phyloP scores from a whole-genome alignment of 2,888 invertebrate genomes.

The Odontocolon sp. region DNA sequence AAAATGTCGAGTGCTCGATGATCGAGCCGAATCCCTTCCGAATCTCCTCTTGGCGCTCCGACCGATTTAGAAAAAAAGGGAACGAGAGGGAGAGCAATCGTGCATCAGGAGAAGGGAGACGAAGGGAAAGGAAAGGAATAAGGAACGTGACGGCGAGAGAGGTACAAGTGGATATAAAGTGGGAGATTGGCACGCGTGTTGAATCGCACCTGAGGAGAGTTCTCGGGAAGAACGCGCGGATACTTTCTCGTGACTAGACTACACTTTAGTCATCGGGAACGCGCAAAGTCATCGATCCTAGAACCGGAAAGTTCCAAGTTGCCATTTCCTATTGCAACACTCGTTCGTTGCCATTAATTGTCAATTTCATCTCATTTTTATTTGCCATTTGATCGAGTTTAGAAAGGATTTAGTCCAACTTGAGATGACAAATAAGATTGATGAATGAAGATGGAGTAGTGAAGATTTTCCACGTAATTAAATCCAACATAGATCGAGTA shows the following conservation, averaged over 20 bases:
- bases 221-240: constrained; percentile 26
- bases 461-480: constrained; percentile 3
- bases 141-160: neutral
- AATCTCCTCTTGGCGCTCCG: constrained; percentile 48
- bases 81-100: constrained; percentile 29
- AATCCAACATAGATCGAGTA: neutral
- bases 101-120: constrained; percentile 2
- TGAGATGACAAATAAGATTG: constrained; percentile 22
- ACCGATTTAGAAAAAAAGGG: constrained; percentile 51
- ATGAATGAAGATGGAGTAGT: neutral
- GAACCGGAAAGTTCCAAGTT: neutral
- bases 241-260: constrained; percentile 22
- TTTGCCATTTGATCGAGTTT: no score
- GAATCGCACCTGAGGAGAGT: constrained; percentile 45
- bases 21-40: no score
- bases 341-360: no score
- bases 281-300: constrained; percentile 27
- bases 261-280: constrained; percentile 36
- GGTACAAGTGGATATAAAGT: neutral
- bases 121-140: neutral
- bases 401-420: neutral
- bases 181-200: constrained; percentile 47
- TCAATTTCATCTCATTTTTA: no score
- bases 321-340: neutral
- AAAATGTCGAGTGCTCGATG: neutral